Base-by-base conservation (phyloP, 1,140 invertebrate species). In the Cataglyphis hispanica region DNA sequence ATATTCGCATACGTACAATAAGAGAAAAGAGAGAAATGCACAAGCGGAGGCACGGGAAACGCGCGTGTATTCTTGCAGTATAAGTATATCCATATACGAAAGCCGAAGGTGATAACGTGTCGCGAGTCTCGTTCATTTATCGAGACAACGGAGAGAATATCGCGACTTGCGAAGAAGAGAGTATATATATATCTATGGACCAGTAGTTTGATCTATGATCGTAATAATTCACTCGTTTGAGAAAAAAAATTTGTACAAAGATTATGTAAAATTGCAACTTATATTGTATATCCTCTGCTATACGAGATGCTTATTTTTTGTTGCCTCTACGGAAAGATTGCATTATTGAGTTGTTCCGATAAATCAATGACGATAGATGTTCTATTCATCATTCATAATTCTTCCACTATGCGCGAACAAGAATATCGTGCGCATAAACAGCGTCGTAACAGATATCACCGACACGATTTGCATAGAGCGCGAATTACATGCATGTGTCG, bases 91-190 rank as follows among this genome's bases (percentile, higher is more conserved):
- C 63, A 60, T 40, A 34, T 13, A 64, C 69, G 58, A 86, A 69
- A 86, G 50, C 64, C 67, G 70, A 61, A 84, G 85, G 85, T 90
- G 85, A 90, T 89, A 87, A 89, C 85, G 27, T 50, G 70, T 74
- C 78, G 50, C 85, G 75, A 61, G 75, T 80, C 75, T 60, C 50
- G n/a, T 43, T 34, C 72, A 2, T 58, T 60, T 60, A 72, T 60
- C 66, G 56, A 43, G 27, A 22, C 34, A 40, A 58, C 19, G 78
- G 19, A 66, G 25, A 60, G 34, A 58, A 43, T 11, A 80, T 13
- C 19, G 63, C 4, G 16, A 16, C 31, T 31, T 22, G 22, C 11
- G 16, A 19, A 19, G 31, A 16, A 6, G 13, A 50, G 43, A 22
- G 34, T 37, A n/a, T n/a, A n/a, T 31, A 50, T 46, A 1, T 50